phyloP scores from a whole-genome alignment of 2,888 invertebrate species.

The Acronicta aceris region DNA sequence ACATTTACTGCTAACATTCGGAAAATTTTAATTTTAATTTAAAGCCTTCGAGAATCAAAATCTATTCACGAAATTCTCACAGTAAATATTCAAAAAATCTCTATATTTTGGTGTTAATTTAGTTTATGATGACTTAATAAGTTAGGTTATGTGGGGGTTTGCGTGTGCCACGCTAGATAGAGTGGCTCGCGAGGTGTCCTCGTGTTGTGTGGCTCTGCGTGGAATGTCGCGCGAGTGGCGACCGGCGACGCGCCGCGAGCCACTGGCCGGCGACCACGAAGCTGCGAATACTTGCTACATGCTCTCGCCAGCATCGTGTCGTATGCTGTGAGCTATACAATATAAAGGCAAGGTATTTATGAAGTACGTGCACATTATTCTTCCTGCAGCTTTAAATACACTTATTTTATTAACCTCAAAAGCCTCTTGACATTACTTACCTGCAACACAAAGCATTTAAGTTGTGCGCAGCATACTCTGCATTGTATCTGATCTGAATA shows the following conservation, averaged over 20 bases:
- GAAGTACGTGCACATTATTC: no score
- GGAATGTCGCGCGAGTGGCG: constrained; percentile 9
- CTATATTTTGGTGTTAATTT: background rate
- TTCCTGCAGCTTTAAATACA: no score
- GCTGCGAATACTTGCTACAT: background rate
- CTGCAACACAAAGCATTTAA: background rate
- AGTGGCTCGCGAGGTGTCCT: background rate
- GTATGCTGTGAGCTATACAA: no score
- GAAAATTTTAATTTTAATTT: no score
- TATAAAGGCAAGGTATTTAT: no score
- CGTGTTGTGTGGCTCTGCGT: constrained; percentile 1
- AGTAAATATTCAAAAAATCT: background rate
- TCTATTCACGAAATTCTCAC: background rate
- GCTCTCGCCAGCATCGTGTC: background rate
- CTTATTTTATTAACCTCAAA: background rate
- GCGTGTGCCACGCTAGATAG: background rate
- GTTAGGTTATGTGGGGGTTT: background rate
- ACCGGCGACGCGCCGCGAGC: background rate
- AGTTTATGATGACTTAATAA: background rate
- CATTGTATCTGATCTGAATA: constrained; percentile 38
- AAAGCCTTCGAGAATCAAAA: no score
- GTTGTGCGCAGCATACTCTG: background rate
- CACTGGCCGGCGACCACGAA: background rate
- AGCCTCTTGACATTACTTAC: background rate
- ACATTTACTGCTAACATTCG: no score